Base-by-base conservation (phyloP, 2,888 invertebrate species). In the Heteromurus nitidus region DNA sequence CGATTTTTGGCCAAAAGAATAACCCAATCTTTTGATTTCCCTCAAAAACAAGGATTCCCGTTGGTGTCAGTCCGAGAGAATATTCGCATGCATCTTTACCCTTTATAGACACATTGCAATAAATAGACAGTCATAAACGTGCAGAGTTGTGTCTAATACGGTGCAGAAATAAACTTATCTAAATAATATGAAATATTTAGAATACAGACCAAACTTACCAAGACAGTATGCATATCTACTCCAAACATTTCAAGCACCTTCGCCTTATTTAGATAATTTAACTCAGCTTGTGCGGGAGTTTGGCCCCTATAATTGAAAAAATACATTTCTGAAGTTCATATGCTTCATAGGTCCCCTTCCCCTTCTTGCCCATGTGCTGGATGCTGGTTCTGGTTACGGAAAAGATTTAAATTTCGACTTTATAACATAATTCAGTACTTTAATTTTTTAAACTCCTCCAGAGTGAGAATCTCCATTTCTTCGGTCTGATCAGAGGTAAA, bases 1-100 rank as follows among this genome's bases (percentile, higher is more conserved):
- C 97, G 88, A 99, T 99, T 91, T 98, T 99, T 1, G 99, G 99
- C 97, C 99, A 99, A 89, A 98, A 98, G 90, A 99, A 99, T 20
- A 99, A 91, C 0, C 99, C 99, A 88, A 99, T 99, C 91, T 99
- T 99, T 89, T 96, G 95, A 72, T 93, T 92, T 26, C 96, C 96
- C 90, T 99, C 99, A 90, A 98, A 99, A 7, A 99, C 98, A 72
- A 99, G 91, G 88, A 99, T 97, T 0, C 99, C 99, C 13, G 98
- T 98, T 50, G 99, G 99, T 13, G 99, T 99, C 79, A 99, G 91
- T 1, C 99, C 99, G 75, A 99, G 91, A 86, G 95, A 94, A 90
- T 99, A 99, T 89, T 97, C 96, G 91, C 96, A 95, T 31, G 96
- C 95, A 90, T 99, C 99, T 91, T 97, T 97, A 1, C 98, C 98